Conservation (phyloP, 1,140 invertebrate species). For the Trichonephila clavata region DNA sequence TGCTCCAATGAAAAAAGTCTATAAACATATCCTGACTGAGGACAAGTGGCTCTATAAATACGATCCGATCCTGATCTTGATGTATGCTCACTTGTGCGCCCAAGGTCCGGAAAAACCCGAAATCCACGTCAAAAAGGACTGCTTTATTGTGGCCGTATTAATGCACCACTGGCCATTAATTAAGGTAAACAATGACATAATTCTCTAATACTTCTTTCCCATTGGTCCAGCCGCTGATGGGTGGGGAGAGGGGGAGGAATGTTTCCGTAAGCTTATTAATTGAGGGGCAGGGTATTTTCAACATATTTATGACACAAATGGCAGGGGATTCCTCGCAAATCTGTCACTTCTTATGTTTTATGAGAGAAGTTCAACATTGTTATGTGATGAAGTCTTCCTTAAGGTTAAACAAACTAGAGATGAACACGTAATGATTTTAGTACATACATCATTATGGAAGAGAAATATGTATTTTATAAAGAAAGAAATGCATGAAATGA, state of each 20-base stretch:
- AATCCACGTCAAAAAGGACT: conserved; percentile 44
- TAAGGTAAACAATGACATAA: conserved; percentile 62
- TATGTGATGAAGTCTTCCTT: no score
- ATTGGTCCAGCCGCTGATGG: background rate
- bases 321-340: background rate
- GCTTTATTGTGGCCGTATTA: conserved; percentile 50
- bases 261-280: background rate
- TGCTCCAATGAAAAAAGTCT: background rate
- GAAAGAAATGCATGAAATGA: no score
- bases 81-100: conserved; percentile 23
- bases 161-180: conserved; percentile 46
- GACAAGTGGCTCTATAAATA: conserved; percentile 57
- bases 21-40: conserved; percentile 52
- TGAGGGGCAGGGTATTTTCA: background rate
- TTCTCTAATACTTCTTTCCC: background rate
- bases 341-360: background rate
- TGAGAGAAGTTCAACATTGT: background rate
- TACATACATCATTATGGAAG: no score
- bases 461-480: no score
- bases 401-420: no score
- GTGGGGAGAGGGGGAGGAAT: background rate
- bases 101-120: conserved; percentile 56
- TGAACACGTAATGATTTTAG: no score
- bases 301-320: background rate
- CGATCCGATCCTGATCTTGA: conserved; percentile 50